Base-by-base conservation (phyloP, 1,140 invertebrate species). In the Venturia canescens region DNA sequence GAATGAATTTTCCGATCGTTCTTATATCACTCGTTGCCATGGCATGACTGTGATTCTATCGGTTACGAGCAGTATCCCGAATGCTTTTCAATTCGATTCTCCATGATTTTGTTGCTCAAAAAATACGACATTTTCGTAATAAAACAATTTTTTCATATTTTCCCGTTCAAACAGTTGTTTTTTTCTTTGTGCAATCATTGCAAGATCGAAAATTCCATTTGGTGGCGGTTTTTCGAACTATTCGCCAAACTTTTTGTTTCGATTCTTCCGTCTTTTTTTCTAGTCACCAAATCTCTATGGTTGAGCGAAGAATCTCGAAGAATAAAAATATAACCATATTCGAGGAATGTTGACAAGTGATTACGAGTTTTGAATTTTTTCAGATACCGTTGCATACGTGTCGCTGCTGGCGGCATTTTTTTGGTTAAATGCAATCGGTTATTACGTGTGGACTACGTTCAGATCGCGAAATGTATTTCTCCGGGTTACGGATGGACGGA, bases 361-460 rank as follows among this genome's bases (percentile, higher is more conserved):
- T n/a, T n/a, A n/a, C 18, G 18, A 53, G 13, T 67, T 83, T 48
- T 80, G 84, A 84, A 87, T 83, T 81, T 80, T 94, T 94, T 83
- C 92, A 96, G 96, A 97, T 92, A 94, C 94, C 1, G 93, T 96
- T 74, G 91, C 96, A 75, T 96, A 96, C 84, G 92, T 96, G 26
- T 95, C 95, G 83, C 89, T 96, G 63, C 86, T 97, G 53, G 95
- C 94, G 16, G 95, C 96, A 34, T 97, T 97, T 90, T 96, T 97
- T 84, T 97, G 96, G 96, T 90, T 97, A 0, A 97, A 96, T 84
- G 96, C 95, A 84, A 93, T 96, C 75, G 96, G 96, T 60, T 97
- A 96, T 88, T 97, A 97, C 87, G 95, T 97, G 63, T 97, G 96
- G 96, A 96, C 95, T 88, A 97, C 95, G 0, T 97, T 97, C 86